Conservation (phyloP, 2,113 vertebrate genomes). For the Brachypodius melanocephalos region DNA sequence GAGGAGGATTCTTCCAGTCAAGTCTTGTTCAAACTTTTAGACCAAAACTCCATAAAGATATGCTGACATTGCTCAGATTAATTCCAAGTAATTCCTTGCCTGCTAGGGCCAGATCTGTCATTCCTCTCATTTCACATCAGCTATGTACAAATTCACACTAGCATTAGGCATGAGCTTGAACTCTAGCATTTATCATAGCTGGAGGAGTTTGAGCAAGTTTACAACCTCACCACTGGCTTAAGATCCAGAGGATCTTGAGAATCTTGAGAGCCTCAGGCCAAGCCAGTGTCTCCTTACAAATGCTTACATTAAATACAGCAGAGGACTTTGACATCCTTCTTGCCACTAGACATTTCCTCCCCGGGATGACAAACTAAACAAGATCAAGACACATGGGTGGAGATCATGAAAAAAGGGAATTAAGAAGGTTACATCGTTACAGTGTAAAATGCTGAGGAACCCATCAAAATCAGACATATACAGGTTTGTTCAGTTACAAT, state of each 20-base stretch:
- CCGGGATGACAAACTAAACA: background rate
- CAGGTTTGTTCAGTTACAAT: background rate
- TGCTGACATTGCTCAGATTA: background rate
- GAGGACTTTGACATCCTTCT: background rate
- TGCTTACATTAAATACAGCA: background rate
- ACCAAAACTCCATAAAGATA: background rate
- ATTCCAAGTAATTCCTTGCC: background rate
- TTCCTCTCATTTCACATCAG: background rate
- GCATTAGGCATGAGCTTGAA: background rate
- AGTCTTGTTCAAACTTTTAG: background rate
- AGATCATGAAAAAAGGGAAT: background rate
- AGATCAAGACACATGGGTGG: background rate
- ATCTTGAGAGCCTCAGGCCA: background rate
- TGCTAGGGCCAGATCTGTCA: background rate
- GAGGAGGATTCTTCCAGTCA: background rate
- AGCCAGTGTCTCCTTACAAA: background rate
- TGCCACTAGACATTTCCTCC: background rate
- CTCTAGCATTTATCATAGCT: background rate
- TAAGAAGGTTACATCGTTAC: background rate
- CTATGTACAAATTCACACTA: background rate
- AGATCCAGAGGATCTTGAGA: background rate
- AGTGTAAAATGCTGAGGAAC: background rate
- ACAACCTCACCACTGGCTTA: background rate
- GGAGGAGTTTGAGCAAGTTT: background rate
- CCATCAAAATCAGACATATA: background rate